These are phyloP conservation scores for Capitulum mitella DNA, from an alignment of 2,888 invertebrate genomes.

Conservation along the genomic window DNA sequence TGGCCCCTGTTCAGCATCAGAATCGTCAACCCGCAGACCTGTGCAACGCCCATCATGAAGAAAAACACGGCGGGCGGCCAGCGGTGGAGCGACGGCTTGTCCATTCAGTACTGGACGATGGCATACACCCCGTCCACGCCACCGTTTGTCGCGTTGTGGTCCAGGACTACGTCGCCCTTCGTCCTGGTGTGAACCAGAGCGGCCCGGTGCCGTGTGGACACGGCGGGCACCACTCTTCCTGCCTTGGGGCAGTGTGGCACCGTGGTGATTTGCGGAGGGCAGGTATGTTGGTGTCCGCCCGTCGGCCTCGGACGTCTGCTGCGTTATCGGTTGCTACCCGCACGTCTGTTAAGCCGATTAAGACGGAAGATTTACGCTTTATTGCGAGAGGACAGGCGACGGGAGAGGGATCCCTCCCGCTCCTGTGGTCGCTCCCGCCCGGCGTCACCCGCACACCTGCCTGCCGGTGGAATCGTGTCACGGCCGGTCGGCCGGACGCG, in stretches of 20 bases:
- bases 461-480: too few species aligned
- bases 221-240: neutral
- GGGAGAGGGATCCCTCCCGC: too few species aligned
- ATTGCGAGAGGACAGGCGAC: too few species aligned
- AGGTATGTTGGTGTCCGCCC: neutral
- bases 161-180: neutral
- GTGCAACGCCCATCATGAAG: neutral
- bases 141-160: neutral
- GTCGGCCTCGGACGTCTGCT: neutral
- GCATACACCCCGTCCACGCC: neutral
- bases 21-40: neutral
- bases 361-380: too few species aligned
- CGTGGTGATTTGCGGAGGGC: neutral
- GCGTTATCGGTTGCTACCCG: too few species aligned
- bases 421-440: too few species aligned
- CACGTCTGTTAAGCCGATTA: too few species aligned
- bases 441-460: too few species aligned
- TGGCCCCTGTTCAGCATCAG: neutral
- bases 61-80: neutral
- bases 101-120: neutral
- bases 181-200: neutral
- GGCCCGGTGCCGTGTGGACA: neutral
- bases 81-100: neutral
- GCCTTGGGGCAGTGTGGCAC: neutral
- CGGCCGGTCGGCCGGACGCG: too few species aligned